A percentile compares a stretch with the other conserved stretches of the same genome.
phyloP scores from a whole-genome alignment of 2,888 invertebrate genomes.

The Geotrupes spiniger region DNA sequence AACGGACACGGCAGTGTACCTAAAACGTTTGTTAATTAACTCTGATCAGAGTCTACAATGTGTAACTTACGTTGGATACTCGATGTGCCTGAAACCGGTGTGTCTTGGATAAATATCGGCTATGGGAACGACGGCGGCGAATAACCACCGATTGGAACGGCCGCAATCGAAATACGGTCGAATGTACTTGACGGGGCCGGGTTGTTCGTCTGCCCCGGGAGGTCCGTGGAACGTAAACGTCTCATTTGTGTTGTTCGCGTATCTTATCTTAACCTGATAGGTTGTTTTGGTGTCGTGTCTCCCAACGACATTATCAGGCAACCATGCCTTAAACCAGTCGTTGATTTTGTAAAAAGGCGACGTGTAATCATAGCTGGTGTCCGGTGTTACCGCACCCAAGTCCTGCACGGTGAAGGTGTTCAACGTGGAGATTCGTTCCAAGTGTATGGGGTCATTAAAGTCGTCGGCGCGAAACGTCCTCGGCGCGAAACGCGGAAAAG shows the following conservation, averaged over 20 bases:
- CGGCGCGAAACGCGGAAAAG: slow-evolving; percentile 91
- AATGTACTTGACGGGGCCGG: slow-evolving; percentile 92
- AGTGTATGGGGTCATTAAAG: slow-evolving; percentile 93
- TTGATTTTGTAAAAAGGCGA: slow-evolving; percentile 87
- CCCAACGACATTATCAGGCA: slow-evolving; percentile 75
- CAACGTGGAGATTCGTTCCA: slow-evolving; percentile 90
- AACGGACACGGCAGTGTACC: slow-evolving; percentile 88
- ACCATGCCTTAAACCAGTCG: slow-evolving; percentile 90
- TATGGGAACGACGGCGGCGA: slow-evolving; percentile 90
- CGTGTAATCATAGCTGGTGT: slow-evolving; percentile 85
- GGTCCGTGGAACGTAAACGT: slow-evolving; percentile 96
- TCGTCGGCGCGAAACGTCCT: slow-evolving; percentile 88
- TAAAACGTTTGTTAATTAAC: slow-evolving; percentile 40
- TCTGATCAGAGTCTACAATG: too few relatives aligned
- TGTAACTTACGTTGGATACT: slow-evolving; percentile 83
- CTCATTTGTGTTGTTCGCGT: slow-evolving; percentile 92
- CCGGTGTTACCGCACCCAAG: slow-evolving; percentile 74
- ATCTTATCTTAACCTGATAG: slow-evolving; percentile 89
- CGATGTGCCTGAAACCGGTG: slow-evolving; percentile 88
- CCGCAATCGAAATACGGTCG: slow-evolving; percentile 96
- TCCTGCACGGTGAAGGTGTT: slow-evolving; percentile 87
- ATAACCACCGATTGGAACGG: slow-evolving; percentile 92
- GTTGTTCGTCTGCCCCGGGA: slow-evolving; percentile 84
- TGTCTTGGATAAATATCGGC: slow-evolving; percentile 94
- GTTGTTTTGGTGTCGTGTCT: slow-evolving; percentile 90